Conservation (phyloP, 2,888 invertebrate species). For the Folsomia manolachei region DNA sequence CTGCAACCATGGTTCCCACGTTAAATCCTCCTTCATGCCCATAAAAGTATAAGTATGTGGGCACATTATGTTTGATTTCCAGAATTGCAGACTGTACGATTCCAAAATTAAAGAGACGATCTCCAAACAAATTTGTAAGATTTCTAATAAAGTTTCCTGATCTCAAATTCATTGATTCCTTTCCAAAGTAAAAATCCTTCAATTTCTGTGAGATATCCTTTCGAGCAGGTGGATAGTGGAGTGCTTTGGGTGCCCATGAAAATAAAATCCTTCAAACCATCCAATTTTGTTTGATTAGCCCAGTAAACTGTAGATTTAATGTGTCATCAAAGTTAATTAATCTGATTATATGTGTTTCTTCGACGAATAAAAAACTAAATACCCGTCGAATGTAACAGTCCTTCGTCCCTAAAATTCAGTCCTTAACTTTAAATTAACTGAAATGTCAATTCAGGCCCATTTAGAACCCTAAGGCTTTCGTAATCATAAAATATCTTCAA, state of each 20-base stretch:
- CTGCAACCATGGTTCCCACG: constrained; percentile 22
- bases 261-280: constrained; percentile 34
- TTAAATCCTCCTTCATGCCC: constrained; percentile 25
- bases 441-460: too few species aligned
- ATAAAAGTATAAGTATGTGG: constrained; percentile 35
- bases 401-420: constrained; percentile 36
- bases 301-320: constrained; percentile 11
- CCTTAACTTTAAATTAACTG: too few species aligned
- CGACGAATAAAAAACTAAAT: too few species aligned
- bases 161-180: constrained; percentile 20
- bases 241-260: constrained; percentile 22
- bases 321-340: too few species aligned
- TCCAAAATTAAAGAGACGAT: constrained; percentile 31
- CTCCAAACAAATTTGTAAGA: constrained; percentile 35
- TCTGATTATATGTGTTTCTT: too few species aligned
- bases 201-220: constrained; percentile 27
- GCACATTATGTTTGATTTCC: constrained; percentile 25
- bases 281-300: constrained; percentile 34
- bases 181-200: constrained; percentile 38
- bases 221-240: constrained; percentile 25
- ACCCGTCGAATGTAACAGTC: constrained; percentile 36
- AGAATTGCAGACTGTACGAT: constrained; percentile 27
- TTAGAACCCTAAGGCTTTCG: too few species aligned
- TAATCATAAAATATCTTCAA: too few species aligned
- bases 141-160: constrained; percentile 16